phyloP scores from a whole-genome alignment of 2,113 vertebrate species.

The Pagrus major region DNA sequence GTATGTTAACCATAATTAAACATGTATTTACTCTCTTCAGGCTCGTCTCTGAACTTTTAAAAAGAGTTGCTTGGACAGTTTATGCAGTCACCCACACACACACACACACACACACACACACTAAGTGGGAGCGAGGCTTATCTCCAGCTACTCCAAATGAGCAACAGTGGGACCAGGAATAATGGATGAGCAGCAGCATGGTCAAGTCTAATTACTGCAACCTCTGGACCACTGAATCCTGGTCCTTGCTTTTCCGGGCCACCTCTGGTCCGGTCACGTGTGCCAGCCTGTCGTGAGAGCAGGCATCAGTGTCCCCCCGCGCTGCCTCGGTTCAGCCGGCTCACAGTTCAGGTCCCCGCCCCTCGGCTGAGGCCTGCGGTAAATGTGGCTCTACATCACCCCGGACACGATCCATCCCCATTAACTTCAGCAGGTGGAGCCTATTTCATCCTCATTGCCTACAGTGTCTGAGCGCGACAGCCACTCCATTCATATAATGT shows the following conservation, averaged over 20 bases:
- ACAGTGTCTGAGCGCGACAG: constrained; percentile 50
- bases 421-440: constrained; percentile 70
- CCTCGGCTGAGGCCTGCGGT: constrained; percentile 47
- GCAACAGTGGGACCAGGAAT: constrained; percentile 58
- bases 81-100: constrained; percentile 21
- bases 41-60: constrained; percentile 1
- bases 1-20: too few species aligned
- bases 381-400: constrained; percentile 69
- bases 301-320: constrained; percentile 55
- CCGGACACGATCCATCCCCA: constrained; percentile 73
- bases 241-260: constrained; percentile 28
- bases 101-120: not conserved
- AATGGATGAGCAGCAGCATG: constrained; percentile 66
- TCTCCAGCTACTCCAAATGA: constrained; percentile 50
- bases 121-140: constrained; percentile 13
- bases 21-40: not conserved
- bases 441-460: constrained; percentile 71
- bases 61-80: not conserved
- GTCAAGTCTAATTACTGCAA: constrained; percentile 73
- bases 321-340: constrained; percentile 39
- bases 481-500: constrained; percentile 68
- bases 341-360: constrained; percentile 55
- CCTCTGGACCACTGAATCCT: constrained; percentile 50
- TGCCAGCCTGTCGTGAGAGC: constrained; percentile 44
- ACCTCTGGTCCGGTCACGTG: constrained; percentile 56